phyloP scores from a whole-genome alignment of 2,888 invertebrate genomes.

The Bellardia pandia region DNA sequence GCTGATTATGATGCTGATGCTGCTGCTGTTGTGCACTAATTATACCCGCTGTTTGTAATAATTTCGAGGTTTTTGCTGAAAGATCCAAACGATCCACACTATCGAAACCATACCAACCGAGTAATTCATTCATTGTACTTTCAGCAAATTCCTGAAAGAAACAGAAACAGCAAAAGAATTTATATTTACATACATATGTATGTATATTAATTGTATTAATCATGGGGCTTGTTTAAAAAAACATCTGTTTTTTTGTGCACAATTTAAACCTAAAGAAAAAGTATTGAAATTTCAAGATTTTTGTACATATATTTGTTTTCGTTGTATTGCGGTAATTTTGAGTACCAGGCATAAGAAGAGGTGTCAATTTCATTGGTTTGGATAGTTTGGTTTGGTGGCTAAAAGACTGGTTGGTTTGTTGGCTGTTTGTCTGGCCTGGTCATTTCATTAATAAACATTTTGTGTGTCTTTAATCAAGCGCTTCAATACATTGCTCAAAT shows the following conservation, averaged over 20 bases:
- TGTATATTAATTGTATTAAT: background rate
- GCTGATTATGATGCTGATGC: conserved; percentile 72
- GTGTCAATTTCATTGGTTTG: conserved; percentile 59
- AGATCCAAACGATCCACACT: conserved; percentile 87
- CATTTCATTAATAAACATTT: conserved; percentile 65
- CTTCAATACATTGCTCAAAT: conserved; percentile 40
- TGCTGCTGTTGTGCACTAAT: conserved; percentile 75
- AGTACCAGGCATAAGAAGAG: conserved; percentile 40
- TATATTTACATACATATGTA: background rate
- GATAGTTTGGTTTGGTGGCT: conserved; percentile 37
- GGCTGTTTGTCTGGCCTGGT: conserved; percentile 23
- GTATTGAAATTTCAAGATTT: conserved; percentile 52
- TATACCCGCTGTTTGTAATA: conserved; percentile 79
- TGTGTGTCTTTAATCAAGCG: conserved; percentile 70
- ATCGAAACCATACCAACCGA: conserved; percentile 96
- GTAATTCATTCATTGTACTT: conserved; percentile 95
- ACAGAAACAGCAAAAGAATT: conserved; percentile 37
- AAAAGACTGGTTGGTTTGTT: conserved; percentile 33
- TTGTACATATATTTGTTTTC: background rate
- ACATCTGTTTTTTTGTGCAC: conserved; percentile 62
- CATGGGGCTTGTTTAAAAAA: background rate
- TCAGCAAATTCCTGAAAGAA: conserved; percentile 93
- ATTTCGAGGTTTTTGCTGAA: conserved; percentile 81
- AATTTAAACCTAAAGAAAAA: conserved; percentile 1
- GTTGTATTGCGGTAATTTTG: conserved; percentile 52